Percentiles rank a stretch among this genome's conserved stretches.
Evolutionary conservation across 2,113 vertebrate species (phyloP).

Genomic region (Protomyctophum bolini): DNA sequence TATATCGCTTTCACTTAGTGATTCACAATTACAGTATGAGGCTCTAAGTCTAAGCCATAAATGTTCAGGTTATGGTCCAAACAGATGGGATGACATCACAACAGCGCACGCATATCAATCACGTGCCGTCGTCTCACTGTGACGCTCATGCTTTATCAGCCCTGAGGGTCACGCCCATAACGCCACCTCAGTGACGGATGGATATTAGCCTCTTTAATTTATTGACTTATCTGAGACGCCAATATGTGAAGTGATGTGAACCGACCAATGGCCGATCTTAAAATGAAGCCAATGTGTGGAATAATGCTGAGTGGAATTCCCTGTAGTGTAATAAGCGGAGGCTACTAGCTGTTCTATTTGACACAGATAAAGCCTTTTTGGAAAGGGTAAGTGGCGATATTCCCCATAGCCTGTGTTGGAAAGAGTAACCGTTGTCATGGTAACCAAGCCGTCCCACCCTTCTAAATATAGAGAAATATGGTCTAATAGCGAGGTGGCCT

Average conservation of each 20-base stretch:
- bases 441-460: not conserved
- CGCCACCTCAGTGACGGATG: constrained; percentile 32
- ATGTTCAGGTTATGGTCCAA: not conserved
- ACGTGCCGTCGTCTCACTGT: not conserved
- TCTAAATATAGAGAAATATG: not conserved
- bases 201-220: constrained; percentile 45
- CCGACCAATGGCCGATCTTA: not conserved
- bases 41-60: too few species aligned
- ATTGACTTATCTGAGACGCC: constrained; percentile 48
- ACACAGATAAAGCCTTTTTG: not conserved
- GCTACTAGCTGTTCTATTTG: constrained; percentile 13
- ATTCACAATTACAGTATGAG: too few species aligned
- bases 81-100: not conserved
- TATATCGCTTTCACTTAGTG: too few species aligned
- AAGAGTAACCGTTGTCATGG: constrained; percentile 7
- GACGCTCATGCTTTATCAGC: constrained; percentile 37
- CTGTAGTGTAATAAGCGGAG: constrained; percentile 30
- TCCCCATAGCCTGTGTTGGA: not conserved
- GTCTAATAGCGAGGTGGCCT: too few species aligned
- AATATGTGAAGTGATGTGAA: not conserved
- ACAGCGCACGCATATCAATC: constrained; percentile 10
- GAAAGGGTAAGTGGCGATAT: not conserved
- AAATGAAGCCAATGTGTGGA: constrained; percentile 5
- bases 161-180: constrained; percentile 24
- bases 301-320: constrained; percentile 21